Base-by-base conservation (phyloP, 1,140 invertebrate species). In the Eufriesea mexicana region DNA sequence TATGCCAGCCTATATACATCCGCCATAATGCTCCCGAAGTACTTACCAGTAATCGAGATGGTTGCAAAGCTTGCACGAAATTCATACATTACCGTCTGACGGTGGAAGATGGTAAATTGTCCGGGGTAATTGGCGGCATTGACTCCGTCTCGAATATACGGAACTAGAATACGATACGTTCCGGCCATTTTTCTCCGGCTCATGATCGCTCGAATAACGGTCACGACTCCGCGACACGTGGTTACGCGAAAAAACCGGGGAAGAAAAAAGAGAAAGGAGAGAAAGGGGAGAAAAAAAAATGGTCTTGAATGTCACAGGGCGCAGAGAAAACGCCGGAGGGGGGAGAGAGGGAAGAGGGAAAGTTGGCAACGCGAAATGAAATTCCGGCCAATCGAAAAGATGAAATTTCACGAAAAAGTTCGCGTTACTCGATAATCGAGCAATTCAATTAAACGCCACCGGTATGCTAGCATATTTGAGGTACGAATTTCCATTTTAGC, bases 381-480 rank as follows among this genome's bases (percentile, higher is more conserved):
- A 70, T 82, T 82, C 61, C 47, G 18, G 23, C 23, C 54, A 57
- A 85, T 71, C 74, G 85, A 49, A 47, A n/a, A 61, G 75, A 82
- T 86, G 74, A 85, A 73, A 68, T 85, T 82, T 86, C 28, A 35
- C n/a, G 72, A 72, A 85, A 85, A 86, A 86, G 73, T 80, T 85
- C 70, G 54, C 73, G 80, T 85, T 57, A 61, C 47, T 62, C 54
- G 67, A 54, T 85, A 72, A 74, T 76, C 78, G 71, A 78, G 70
- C 75, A 77, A 82, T 82, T 75, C 66, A 68, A 85, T 86, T 86
- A 86, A 64, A 68, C 49, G 57, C 42, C 71, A 51, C 49, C 54
- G 45, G 45, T 59, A n/a, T 66, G 51, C 49, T 42, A 71, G 62
- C 79, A 70, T 84, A 77, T 70, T 75, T 80, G 77, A 76, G 72